These are phyloP conservation scores for Gisinianus flammeolus DNA, from an alignment of 2,888 invertebrate species.

Conservation along the genomic window DNA sequence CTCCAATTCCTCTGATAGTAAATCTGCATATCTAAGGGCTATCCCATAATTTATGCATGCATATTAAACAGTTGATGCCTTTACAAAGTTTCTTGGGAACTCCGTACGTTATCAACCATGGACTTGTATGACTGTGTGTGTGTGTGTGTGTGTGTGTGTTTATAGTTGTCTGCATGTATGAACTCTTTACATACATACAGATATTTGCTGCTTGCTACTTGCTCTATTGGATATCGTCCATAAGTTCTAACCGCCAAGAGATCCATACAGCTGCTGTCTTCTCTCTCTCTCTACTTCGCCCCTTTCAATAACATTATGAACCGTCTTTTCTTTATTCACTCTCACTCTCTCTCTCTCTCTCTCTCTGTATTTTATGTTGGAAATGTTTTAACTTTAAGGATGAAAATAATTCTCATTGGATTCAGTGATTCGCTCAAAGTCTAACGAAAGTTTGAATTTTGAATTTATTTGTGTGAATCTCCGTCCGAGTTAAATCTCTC, in stretches of 20 bases:
- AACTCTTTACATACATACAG: background rate
- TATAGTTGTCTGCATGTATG: background rate
- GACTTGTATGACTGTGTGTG: slow-evolving; percentile 23
- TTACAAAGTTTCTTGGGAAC: slow-evolving; percentile 46
- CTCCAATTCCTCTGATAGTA: slow-evolving; percentile 9
- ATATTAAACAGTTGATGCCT: slow-evolving; percentile 52
- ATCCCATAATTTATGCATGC: slow-evolving; percentile 58
- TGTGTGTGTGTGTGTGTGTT: background rate
- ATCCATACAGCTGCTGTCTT: slow-evolving; percentile 26
- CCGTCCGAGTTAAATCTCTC: background rate
- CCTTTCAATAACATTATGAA: slow-evolving; percentile 21
- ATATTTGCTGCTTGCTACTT: slow-evolving; percentile 6
- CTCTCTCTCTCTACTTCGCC: background rate
- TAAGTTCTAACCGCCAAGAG: slow-evolving; percentile 29
- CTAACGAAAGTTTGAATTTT: no score
- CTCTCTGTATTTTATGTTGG: background rate
- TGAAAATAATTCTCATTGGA: no score
- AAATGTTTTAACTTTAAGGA: background rate
- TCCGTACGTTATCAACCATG: slow-evolving; percentile 17
- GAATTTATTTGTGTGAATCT: no score
- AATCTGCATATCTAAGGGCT: slow-evolving; percentile 55
- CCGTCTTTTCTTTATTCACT: slow-evolving; percentile 29
- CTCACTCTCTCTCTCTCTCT: slow-evolving; percentile 10
- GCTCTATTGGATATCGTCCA: slow-evolving; percentile 37
- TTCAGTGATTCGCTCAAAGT: no score